Evolutionary conservation across 2,113 vertebrate genomes (phyloP).

Genomic region (Columba janthina): DNA sequence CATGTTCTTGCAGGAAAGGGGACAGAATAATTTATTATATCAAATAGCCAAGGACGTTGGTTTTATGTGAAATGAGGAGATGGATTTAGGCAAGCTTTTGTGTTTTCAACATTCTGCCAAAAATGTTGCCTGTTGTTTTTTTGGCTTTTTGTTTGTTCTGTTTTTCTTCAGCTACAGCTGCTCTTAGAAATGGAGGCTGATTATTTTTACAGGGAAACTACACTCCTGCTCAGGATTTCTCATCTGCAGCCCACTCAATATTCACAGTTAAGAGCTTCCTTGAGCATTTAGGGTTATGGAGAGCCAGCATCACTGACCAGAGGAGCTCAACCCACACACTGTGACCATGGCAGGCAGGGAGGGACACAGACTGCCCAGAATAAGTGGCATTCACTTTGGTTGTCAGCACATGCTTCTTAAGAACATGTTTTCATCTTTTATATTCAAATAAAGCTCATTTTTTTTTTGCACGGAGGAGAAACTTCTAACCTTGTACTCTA

Average conservation of each 20-base stretch:
- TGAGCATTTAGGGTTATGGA: not conserved
- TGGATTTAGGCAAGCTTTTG: not conserved
- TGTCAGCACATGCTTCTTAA: too few species aligned
- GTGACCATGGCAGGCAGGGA: too few species aligned
- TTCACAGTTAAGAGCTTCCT: not conserved
- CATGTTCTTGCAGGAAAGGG: not conserved
- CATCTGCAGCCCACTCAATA: conserved; percentile 16
- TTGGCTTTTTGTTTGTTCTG: not conserved
- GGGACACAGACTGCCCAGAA: too few species aligned
- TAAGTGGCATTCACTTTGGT: too few species aligned
- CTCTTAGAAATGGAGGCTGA: conserved; percentile 8
- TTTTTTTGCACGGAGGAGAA: too few species aligned
- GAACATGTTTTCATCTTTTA: too few species aligned
- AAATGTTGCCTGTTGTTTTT: not conserved
- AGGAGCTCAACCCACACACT: too few species aligned
- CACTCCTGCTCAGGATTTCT: not conserved
- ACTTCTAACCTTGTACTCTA: too few species aligned
- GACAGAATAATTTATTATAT: conserved; percentile 11
- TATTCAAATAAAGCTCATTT: too few species aligned
- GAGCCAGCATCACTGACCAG: too few species aligned
- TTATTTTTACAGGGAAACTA: conserved; percentile 1
- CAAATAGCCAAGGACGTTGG: not conserved
- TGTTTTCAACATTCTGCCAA: not conserved
- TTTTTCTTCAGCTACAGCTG: not conserved
- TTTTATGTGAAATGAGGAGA: conserved; percentile 20